Base-by-base conservation (phyloP, 1,140 invertebrate genomes). In the Aculops lycopersici region DNA sequence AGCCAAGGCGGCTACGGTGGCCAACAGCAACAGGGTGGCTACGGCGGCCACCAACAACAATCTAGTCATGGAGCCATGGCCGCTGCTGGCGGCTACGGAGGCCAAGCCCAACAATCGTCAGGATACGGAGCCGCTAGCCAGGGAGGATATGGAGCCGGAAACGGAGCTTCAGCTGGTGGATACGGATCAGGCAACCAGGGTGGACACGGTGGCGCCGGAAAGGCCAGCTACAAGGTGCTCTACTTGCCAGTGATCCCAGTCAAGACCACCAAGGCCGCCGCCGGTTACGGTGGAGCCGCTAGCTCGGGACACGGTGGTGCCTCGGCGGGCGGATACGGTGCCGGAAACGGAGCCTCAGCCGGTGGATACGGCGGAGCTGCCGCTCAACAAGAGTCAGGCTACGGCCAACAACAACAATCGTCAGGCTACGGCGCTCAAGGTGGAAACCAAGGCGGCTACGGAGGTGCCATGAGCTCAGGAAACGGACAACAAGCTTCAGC, bases 201-300 rank as follows among this genome's bases (percentile, higher is more conserved):
- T 31, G 8, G 24, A 31, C n/a, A 8, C 8, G n/a, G 8, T 31
- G 24, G n/a, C 24, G 24, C n/a, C 24, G 8, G 8, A 31, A 31
- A 8, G 24, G 24, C 24, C n/a, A 31, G 24, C 3, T 45, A 45
- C 37, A 45, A 45, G 42, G 44, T 45, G 1, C 38, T 45, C 13
- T 45, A 45, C 20, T 36, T 45, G 18, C 44, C 44, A 17, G 44
- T 39, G 15, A 39, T 39, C 20, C 38, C 38, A 3, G 38, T 39
- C 5, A 39, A 39, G 20, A 39, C 38, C 13, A 15, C 38, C n/a
- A 39, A 39, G 20, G 38, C 16, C 13, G 16, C 16, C 3, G 3
- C 8, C 20, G 16, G 3, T 4, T 15, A 19, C 5, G 16, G 20
- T n/a, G 38, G 38, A 8, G 17, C 17, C 20, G 3, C 3, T 17